These are phyloP conservation scores for Argyresthia goedartella DNA, from an alignment of 2,888 invertebrate species.

Conservation along the genomic window DNA sequence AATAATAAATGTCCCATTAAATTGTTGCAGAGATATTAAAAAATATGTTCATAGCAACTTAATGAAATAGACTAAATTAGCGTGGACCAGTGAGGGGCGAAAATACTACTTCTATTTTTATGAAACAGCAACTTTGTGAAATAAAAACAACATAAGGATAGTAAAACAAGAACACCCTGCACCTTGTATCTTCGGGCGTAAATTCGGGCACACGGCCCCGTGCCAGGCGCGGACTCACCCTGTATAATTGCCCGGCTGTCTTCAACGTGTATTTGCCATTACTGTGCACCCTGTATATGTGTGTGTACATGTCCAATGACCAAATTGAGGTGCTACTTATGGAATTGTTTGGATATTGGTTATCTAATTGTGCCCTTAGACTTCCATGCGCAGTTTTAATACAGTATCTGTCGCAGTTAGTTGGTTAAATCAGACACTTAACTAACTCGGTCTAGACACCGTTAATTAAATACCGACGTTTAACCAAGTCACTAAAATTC, in stretches of 20 bases:
- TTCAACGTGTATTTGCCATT: slow-evolving; percentile 2
- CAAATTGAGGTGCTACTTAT: background rate
- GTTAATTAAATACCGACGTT: too few relatives aligned
- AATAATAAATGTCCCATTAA: background rate
- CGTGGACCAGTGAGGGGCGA: too few relatives aligned
- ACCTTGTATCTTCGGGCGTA: slow-evolving; percentile 27
- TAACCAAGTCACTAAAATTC: too few relatives aligned
- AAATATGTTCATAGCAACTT: background rate
- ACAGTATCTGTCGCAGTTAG: too few relatives aligned
- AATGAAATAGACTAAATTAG: background rate
- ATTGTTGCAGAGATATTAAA: background rate
- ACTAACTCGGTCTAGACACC: too few relatives aligned
- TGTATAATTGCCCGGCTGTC: slow-evolving; percentile 52
- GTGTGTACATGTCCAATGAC: background rate
- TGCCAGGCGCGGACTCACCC: slow-evolving; percentile 51
- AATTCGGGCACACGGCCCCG: slow-evolving; percentile 49
- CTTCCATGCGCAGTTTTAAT: too few relatives aligned
- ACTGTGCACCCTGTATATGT: background rate
- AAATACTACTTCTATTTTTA: too few relatives aligned
- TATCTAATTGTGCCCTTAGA: too few relatives aligned
- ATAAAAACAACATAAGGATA: too few relatives aligned
- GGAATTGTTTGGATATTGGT: too few relatives aligned
- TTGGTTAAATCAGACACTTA: too few relatives aligned
- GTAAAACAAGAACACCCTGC: slow-evolving; percentile 4
- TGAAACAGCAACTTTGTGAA: too few relatives aligned